phyloP scores from a whole-genome alignment of 2,113 vertebrate genomes.

The Notiomystis cincta region DNA sequence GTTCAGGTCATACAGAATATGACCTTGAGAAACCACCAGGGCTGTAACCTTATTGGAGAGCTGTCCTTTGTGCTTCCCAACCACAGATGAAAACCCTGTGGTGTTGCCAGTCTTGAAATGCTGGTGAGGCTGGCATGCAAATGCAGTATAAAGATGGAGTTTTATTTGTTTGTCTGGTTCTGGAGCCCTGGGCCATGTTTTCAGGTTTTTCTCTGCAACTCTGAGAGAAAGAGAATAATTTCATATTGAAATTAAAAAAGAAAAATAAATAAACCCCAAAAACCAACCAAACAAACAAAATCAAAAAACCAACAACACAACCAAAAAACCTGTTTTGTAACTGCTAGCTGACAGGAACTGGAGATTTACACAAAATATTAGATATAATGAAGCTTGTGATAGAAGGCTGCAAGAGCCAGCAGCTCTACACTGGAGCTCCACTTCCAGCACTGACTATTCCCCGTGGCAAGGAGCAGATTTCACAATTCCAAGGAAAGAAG shows the following conservation, averaged over 20 bases:
- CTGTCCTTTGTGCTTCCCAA: neutral
- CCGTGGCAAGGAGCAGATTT: neutral
- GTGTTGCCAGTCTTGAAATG: neutral
- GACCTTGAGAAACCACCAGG: neutral
- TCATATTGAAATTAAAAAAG: neutral
- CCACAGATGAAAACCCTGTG: neutral
- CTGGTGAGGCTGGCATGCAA: neutral
- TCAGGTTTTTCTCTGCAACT: neutral
- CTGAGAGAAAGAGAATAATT: neutral
- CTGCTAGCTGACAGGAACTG: neutral
- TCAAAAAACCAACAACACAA: neutral
- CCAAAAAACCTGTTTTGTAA: neutral
- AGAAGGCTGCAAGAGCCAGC: neutral
- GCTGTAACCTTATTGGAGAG: neutral
- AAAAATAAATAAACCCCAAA: too few species aligned
- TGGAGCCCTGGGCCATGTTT: neutral
- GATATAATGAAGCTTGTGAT: neutral
- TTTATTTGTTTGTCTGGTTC: constrained; percentile 15
- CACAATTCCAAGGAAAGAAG: neutral
- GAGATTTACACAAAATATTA: neutral
- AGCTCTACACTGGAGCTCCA: neutral
- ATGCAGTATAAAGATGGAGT: neutral
- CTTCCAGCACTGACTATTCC: neutral
- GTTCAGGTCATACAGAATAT: neutral
- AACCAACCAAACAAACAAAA: neutral